Evolutionary conservation across 2,888 invertebrate genomes (phyloP), one percentile per base, ranked within the genome.

Genomic region (Tiliacea aurago): DNA sequence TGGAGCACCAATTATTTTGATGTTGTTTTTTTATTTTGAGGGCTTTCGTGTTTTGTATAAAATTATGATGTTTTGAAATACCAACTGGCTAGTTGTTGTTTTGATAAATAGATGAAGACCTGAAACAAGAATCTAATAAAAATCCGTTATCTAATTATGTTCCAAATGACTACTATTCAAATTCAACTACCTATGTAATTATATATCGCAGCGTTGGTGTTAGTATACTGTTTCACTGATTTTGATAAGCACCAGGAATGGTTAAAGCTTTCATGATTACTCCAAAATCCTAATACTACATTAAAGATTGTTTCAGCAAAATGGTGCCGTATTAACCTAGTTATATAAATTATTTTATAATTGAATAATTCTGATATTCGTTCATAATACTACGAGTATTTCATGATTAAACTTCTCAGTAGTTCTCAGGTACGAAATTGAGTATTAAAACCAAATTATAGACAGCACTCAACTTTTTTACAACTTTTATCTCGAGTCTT

Each of bases 351-450:
- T 76, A 58, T 71, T 28, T 28, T 37, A n/a, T 76, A 69, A 76
- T 80, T 65, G 15, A 76, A 66, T 72, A 41, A 69, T 72, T 62
- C 7, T 47, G 18, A 56, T 59, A 43, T 37, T 66, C 70, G 13
- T 64, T 65, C 43, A 45, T 45, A 72, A 58, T 69, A 51, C 33
- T 68, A n/a, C n/a, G n/a, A n/a, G n/a, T n/a, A 80, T 61, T 76
- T 63, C 49, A 55, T 45, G 68, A 72, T 66, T 66, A 63, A 69
- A 71, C 56, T 69, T 53, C 69, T 66, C 37, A 65, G 69, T 66
- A 71, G 53, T 69, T 53, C 69, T 66, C 37, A 65, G 69, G 53
- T 62, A 69, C 43, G 20, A 66, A 71, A 61, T 72, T 66, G 13
- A 55, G 56, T 62, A 53, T 63, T 72, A 69, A 76, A 76, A 51